Percentiles rank a stretch among this genome's conserved stretches.
These are phyloP conservation scores for Trachymyrmex cornetzi DNA, from an alignment of 1,140 invertebrate species.

Conservation along the genomic window DNA sequence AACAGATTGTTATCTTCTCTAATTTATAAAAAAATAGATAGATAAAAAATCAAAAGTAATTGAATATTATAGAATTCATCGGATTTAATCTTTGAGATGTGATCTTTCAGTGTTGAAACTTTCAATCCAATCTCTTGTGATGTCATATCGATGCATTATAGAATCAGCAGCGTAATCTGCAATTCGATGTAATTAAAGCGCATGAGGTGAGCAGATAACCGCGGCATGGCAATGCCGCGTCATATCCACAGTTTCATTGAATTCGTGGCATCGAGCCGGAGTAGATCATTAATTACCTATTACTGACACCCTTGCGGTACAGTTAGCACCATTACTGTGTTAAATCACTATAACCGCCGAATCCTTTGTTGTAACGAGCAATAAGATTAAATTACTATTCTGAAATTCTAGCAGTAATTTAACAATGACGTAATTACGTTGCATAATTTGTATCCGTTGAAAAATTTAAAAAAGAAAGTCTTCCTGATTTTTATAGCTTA, in stretches of 20 bases:
- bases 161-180: constrained; percentile 52
- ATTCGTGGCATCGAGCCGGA: constrained; percentile 63
- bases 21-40: neutral
- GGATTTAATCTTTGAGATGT: constrained; percentile 14
- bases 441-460: neutral
- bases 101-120: constrained; percentile 32
- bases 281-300: constrained; percentile 64
- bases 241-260: constrained; percentile 63
- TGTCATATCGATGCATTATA: constrained; percentile 57
- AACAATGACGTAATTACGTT: constrained; percentile 19
- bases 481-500: neutral
- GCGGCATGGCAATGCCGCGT: constrained; percentile 48
- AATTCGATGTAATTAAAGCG: constrained; percentile 63
- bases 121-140: constrained; percentile 53
- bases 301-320: constrained; percentile 62
- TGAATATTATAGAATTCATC: constrained; percentile 13
- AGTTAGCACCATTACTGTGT: constrained; percentile 62
- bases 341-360: constrained; percentile 57
- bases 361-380: constrained; percentile 56
- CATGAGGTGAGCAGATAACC: constrained; percentile 58
- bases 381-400: constrained; percentile 59
- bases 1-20: neutral
- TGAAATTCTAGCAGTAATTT: constrained; percentile 8
- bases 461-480: neutral
- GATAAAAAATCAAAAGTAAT: neutral